Conservation (phyloP, 2,113 vertebrate genomes). For the Pteropus alecto region DNA sequence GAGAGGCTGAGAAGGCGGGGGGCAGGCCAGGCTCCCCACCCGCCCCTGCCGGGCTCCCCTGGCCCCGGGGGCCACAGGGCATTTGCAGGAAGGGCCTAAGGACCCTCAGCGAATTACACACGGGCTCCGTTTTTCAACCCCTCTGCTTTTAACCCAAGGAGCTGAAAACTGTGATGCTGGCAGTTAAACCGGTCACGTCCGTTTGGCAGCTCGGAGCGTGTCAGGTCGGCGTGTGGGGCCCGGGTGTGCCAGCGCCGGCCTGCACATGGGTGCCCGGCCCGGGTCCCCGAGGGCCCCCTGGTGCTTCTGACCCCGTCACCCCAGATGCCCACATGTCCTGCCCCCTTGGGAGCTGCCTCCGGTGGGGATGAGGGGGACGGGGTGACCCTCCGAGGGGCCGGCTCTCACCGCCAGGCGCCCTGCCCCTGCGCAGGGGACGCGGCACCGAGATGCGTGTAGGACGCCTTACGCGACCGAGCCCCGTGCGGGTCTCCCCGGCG, state of each 20-base stretch:
- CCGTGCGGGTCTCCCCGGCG: slow-evolving; percentile 12
- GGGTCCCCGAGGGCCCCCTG: neutral
- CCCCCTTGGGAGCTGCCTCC: neutral
- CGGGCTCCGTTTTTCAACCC: slow-evolving; percentile 16
- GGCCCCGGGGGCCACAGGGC: too few species aligned
- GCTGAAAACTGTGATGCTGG: slow-evolving; percentile 53
- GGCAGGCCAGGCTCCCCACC: too few species aligned
- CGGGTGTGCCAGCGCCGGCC: neutral
- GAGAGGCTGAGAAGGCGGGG: slow-evolving; percentile 82
- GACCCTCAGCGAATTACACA: slow-evolving; percentile 66
- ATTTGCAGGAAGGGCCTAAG: neutral
- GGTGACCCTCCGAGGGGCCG: neutral
- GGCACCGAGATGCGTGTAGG: slow-evolving; percentile 79
- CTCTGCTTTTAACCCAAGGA: slow-evolving; percentile 49
- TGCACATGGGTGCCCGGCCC: too few species aligned
- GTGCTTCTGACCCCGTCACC: neutral
- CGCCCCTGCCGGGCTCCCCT: too few species aligned
- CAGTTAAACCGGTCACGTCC: slow-evolving; percentile 29
- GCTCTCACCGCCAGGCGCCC: slow-evolving; percentile 65
- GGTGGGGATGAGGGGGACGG: neutral
- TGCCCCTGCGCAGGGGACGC: slow-evolving; percentile 58
- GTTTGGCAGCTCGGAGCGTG: slow-evolving; percentile 1
- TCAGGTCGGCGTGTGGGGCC: neutral
- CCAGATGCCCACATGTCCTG: rapidly evolving
- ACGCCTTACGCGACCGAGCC: slow-evolving; percentile 79